Percentiles rank a stretch among this genome's conserved stretches.
These are phyloP conservation scores for Agelaius tricolor DNA, from an alignment of 2,113 vertebrate species.

Conservation along the genomic window DNA sequence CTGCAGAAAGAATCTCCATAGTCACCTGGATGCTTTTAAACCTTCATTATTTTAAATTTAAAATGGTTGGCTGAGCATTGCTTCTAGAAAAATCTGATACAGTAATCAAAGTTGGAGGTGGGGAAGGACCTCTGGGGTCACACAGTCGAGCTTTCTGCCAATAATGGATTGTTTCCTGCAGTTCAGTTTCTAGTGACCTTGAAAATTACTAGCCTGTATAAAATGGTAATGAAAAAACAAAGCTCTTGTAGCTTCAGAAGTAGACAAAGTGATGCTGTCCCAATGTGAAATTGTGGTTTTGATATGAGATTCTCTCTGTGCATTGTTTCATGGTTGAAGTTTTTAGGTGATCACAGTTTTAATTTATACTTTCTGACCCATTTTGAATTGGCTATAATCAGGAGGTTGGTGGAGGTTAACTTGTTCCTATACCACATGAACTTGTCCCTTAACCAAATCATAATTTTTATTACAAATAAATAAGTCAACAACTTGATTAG, in stretches of 20 bases:
- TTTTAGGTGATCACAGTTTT: background rate
- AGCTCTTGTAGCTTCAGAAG: background rate
- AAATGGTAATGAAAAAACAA: constrained; percentile 39
- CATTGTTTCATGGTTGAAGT: background rate
- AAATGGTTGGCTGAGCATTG: constrained; percentile 5
- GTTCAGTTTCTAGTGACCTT: constrained; percentile 42
- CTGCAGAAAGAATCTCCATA: background rate
- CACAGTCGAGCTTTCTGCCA: constrained; percentile 11
- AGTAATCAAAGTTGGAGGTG: constrained; percentile 27
- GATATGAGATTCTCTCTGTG: background rate
- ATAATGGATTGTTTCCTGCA: constrained; percentile 31
- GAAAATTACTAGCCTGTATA: constrained; percentile 30
- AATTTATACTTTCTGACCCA: background rate
- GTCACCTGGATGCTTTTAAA: constrained; percentile 47
- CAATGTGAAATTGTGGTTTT: background rate
- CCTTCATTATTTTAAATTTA: constrained; percentile 30
- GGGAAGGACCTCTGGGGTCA: constrained; percentile 1
- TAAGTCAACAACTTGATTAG: background rate
- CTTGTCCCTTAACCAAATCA: background rate
- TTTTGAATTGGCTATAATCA: background rate
- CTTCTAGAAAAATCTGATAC: constrained; percentile 39
- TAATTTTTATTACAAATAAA: background rate
- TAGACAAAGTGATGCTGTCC: background rate
- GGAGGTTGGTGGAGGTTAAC: background rate
- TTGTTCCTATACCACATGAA: background rate